Evolutionary conservation across 2,113 vertebrate species (phyloP).

Genomic region (Brachyistius frenatus): DNA sequence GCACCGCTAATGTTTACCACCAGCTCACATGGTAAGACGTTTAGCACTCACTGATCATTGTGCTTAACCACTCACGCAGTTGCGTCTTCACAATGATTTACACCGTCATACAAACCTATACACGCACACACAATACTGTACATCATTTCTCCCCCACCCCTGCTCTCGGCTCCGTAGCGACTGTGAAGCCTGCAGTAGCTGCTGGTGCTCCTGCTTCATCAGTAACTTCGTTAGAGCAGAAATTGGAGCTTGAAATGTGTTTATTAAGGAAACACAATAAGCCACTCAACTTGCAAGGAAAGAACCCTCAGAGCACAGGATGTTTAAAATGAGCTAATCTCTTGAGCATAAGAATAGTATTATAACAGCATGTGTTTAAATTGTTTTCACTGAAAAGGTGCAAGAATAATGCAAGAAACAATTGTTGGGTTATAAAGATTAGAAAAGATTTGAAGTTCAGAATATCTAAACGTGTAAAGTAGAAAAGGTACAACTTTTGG

Average conservation of each 20-base stretch:
- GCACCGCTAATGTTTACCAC: neutral
- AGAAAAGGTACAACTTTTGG: neutral
- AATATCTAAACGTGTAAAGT: neutral
- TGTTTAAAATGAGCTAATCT: neutral
- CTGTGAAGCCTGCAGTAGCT: slow-evolving; percentile 41
- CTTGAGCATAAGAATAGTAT: neutral
- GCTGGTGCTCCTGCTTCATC: slow-evolving; percentile 59
- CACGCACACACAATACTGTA: neutral
- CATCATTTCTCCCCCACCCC: neutral
- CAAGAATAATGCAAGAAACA: neutral
- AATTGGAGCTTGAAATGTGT: slow-evolving; percentile 44
- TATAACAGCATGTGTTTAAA: neutral
- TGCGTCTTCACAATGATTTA: neutral
- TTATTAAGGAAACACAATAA: slow-evolving; percentile 41
- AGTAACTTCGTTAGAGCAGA: slow-evolving; percentile 48
- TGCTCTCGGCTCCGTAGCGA: slow-evolving; percentile 5
- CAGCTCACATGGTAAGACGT: neutral
- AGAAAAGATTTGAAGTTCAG: neutral
- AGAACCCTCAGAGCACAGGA: slow-evolving; percentile 5
- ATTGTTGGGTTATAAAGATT: slow-evolving; percentile 9
- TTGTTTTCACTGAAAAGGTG: neutral
- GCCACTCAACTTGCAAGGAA: slow-evolving; percentile 2
- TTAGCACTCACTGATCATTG: neutral
- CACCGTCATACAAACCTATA: neutral
- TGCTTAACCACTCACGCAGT: neutral